These are phyloP conservation scores for Setophaga petechia DNA, from an alignment of 2,113 vertebrate genomes.

Conservation along the genomic window DNA sequence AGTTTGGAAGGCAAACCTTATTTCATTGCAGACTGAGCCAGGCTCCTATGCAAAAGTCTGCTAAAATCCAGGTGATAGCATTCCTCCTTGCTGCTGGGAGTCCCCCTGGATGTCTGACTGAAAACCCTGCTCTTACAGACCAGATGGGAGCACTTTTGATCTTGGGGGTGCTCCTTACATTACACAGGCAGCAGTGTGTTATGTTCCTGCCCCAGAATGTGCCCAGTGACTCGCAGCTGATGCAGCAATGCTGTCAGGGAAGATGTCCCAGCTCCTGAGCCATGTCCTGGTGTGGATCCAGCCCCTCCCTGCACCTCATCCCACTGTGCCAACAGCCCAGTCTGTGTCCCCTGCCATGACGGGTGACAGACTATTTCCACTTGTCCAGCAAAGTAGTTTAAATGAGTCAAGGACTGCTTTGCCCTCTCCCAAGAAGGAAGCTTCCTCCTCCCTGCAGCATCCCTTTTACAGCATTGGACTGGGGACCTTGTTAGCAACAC, in stretches of 20 bases:
- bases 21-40: neutral
- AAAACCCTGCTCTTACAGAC: neutral
- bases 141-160: neutral
- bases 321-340: neutral
- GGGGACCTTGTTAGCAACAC: neutral
- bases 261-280: neutral
- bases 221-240: neutral
- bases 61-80: neutral
- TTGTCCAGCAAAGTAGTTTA: neutral
- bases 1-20: neutral
- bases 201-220: rapidly evolving
- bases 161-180: neutral
- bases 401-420: neutral
- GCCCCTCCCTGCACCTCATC: rapidly evolving
- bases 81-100: neutral
- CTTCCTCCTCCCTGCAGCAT: neutral
- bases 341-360: neutral
- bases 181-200: rapidly evolving
- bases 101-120: neutral
- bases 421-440: neutral
- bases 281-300: neutral
- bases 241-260: rapidly evolving
- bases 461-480: neutral
- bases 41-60: neutral
- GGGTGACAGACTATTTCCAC: neutral